These are phyloP conservation scores for Neosilurus hyrtlii DNA, from an alignment of 2,797 vertebrate species.

Conservation along the genomic window DNA sequence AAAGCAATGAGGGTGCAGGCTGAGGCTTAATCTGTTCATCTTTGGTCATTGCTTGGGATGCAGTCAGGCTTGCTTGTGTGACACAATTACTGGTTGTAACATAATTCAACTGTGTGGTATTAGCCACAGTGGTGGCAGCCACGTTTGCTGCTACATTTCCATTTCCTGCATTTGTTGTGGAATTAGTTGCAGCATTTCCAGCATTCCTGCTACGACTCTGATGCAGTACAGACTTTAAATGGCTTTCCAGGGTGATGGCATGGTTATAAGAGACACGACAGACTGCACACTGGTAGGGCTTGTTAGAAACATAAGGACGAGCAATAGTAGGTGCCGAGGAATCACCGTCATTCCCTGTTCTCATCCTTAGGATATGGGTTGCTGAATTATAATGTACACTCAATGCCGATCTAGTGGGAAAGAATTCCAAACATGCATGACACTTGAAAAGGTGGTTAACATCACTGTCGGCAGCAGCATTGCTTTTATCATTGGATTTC, in stretches of 20 bases:
- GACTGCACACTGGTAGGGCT: slow-evolving; percentile 88
- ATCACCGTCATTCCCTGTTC: slow-evolving; percentile 70
- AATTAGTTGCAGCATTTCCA: slow-evolving; percentile 66
- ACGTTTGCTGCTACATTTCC: slow-evolving; percentile 58
- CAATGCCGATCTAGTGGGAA: slow-evolving; percentile 83
- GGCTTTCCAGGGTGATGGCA: slow-evolving; percentile 88
- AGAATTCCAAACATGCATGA: slow-evolving; percentile 85
- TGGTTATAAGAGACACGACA: slow-evolving; percentile 93
- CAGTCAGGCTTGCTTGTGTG: slow-evolving; percentile 66
- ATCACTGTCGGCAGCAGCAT: slow-evolving; percentile 58
- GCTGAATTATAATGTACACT: slow-evolving; percentile 88
- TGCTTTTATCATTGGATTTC: slow-evolving; percentile 64
- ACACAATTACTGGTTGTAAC: slow-evolving; percentile 64
- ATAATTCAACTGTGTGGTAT: slow-evolving; percentile 62
- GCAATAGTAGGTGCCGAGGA: slow-evolving; percentile 58
- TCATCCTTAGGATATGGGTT: slow-evolving; percentile 88
- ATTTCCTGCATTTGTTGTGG: slow-evolving; percentile 57
- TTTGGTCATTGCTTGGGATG: slow-evolving; percentile 64
- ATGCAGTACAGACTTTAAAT: slow-evolving; percentile 85
- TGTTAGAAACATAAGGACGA: slow-evolving; percentile 78
- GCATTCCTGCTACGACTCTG: slow-evolving; percentile 85
- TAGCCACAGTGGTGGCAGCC: slow-evolving; percentile 61
- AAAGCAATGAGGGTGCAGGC: slow-evolving; percentile 72
- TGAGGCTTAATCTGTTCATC: slow-evolving; percentile 70
- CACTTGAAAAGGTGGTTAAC: slow-evolving; percentile 82